Percentiles rank a stretch among this genome's conserved stretches.
phyloP scores from a whole-genome alignment of 2,888 invertebrate genomes.

The Dolichomitus sp. region DNA sequence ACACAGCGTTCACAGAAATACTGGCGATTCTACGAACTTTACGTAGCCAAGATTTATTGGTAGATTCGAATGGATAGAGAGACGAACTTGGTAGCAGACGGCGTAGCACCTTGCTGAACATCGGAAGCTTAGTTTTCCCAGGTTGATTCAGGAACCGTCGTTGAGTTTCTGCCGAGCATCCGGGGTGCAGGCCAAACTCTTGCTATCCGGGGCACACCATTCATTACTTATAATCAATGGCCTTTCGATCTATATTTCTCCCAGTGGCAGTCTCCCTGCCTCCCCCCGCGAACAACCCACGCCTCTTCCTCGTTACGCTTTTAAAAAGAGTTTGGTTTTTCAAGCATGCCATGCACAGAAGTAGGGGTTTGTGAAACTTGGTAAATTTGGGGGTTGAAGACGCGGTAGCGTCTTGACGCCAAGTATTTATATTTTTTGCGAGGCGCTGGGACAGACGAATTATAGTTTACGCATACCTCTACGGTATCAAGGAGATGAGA shows the following conservation, averaged over 20 bases:
- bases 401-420: no score
- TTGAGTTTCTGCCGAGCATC: conserved; percentile 47
- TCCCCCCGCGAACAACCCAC: conserved; percentile 4
- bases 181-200: conserved; percentile 40
- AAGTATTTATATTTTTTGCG: no score
- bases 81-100: conserved; percentile 9
- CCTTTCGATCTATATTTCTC: conserved; percentile 45
- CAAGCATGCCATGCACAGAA: conserved; percentile 41
- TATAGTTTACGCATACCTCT: background rate
- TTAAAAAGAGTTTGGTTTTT: conserved; percentile 59
- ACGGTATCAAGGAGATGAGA: background rate
- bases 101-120: conserved; percentile 22
- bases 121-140: conserved; percentile 53
- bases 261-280: conserved; percentile 5
- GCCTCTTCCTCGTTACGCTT: conserved; percentile 51
- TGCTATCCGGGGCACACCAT: conserved; percentile 42
- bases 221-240: conserved; percentile 72
- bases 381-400: conserved; percentile 68
- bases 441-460: background rate
- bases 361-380: conserved; percentile 56
- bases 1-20: background rate
- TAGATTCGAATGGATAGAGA: conserved; percentile 41
- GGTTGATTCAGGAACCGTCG: conserved; percentile 47
- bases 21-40: conserved; percentile 46
- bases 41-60: conserved; percentile 55